Base-by-base conservation (phyloP, 2,888 invertebrate genomes). In the Dioctria rufipes region DNA sequence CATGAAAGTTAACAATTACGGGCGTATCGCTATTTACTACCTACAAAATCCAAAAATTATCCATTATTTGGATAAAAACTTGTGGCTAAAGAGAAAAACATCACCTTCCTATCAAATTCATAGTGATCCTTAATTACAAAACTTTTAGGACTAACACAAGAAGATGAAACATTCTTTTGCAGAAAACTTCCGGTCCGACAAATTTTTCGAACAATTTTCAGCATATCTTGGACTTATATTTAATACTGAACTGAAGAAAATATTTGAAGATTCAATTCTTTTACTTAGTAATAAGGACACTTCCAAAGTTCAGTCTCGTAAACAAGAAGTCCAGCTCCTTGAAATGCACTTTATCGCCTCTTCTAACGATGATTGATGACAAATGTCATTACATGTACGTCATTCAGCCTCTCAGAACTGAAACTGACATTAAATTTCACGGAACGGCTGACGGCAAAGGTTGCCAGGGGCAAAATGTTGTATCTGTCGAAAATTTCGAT, bases 1-100 rank as follows among this genome's bases (percentile, higher is more conserved):
- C 96, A 86, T 96, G 96, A 87, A 96, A 96, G 87, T 96, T 96
- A 0, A 96, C 95, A 87, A 96, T 95, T n/a, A 96, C 96, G 46
- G 96, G 95, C 85, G 93, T 93, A 54, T 93, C 92, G 84, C 94
- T 95, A 87, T 95, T 95, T 92, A 96, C 94, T 75, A 96, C 93
- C 92, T 92, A 86, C 8, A 85, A 82, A 11, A 49, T 58, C 13
- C 5, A n/a, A 13, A 25, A 6, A 43, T 6, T 5, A 43, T 66
- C 11, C 43, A 11, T 25, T 25, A 25, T 25, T 25, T 25, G 25
- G 25, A 25, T 25, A 25, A 25, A 25, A 25, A 25, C 25, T 25
- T 25, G 25, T 25, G 25, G 25, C 25, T 25, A 25, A 25, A 25
- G 25, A 25, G 25, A 25, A 25, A 25, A 25, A 11, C 8, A 2